A percentile compares a stretch with the other conserved stretches of the same genome.
phyloP scores from a whole-genome alignment of 2,797 vertebrate genomes.

The Vultur gryphus region DNA sequence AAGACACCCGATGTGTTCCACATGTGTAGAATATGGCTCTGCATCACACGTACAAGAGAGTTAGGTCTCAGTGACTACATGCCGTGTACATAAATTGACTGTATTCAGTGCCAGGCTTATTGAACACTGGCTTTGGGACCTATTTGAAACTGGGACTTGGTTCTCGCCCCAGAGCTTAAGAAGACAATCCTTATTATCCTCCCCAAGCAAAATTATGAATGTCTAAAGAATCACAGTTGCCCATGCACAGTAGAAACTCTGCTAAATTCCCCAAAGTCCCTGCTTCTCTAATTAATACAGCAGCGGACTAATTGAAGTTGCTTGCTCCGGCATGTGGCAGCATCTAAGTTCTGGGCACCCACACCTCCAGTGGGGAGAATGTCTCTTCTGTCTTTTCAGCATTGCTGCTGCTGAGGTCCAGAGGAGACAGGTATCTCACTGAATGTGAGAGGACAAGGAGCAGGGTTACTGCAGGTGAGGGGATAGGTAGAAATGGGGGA shows the following conservation, averaged over 20 bases:
- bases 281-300: not conserved
- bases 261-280: not conserved
- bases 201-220: not conserved
- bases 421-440: not conserved
- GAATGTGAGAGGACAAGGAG: not conserved
- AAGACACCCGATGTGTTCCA: not conserved
- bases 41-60: not conserved
- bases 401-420: not conserved
- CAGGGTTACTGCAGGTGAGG: not conserved
- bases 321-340: not conserved
- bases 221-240: not conserved
- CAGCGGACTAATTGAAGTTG: not conserved
- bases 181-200: not conserved
- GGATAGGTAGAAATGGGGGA: not conserved
- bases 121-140: not conserved
- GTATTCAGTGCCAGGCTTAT: not conserved
- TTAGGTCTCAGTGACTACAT: not conserved
- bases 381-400: not conserved
- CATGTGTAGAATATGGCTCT: not conserved
- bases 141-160: not conserved
- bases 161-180: not conserved
- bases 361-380: not conserved
- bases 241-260: not conserved
- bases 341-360: not conserved
- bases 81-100: not conserved